phyloP scores from a whole-genome alignment of 2,113 vertebrate genomes.

The Talpa occidentalis region DNA sequence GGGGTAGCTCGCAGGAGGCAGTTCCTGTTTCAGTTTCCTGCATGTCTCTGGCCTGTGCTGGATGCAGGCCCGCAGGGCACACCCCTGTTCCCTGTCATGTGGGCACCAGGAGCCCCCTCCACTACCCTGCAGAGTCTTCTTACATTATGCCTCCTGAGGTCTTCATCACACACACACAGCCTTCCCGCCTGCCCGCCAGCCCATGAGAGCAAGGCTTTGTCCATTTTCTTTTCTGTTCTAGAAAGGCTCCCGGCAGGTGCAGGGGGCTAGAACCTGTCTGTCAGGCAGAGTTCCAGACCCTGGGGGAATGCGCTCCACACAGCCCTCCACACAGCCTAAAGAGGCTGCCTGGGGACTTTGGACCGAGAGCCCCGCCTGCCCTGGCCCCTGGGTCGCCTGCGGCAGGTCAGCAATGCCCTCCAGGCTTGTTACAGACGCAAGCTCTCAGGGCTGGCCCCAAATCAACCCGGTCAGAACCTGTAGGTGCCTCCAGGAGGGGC shows the following conservation, averaged over 20 bases:
- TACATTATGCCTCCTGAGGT: no score
- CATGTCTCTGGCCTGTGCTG: rapidly evolving
- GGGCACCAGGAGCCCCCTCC: background rate
- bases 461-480: background rate
- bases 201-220: background rate
- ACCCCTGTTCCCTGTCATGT: background rate
- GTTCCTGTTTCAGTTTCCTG: background rate
- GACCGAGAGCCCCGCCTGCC: no score
- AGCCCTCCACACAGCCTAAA: no score
- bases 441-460: background rate
- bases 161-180: no score
- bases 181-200: background rate
- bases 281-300: background rate
- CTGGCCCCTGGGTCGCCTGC: no score
- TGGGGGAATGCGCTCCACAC: no score
- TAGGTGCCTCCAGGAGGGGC: background rate
- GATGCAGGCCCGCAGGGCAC: background rate
- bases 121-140: background rate
- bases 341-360: no score
- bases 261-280: background rate
- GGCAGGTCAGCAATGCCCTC: no score
- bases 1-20: no score
- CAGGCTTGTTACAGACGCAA: background rate
- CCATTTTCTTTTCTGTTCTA: background rate
- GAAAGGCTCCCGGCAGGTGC: background rate